phyloP scores from a whole-genome alignment of 2,113 vertebrate genomes.

The Gambusia affinis region DNA sequence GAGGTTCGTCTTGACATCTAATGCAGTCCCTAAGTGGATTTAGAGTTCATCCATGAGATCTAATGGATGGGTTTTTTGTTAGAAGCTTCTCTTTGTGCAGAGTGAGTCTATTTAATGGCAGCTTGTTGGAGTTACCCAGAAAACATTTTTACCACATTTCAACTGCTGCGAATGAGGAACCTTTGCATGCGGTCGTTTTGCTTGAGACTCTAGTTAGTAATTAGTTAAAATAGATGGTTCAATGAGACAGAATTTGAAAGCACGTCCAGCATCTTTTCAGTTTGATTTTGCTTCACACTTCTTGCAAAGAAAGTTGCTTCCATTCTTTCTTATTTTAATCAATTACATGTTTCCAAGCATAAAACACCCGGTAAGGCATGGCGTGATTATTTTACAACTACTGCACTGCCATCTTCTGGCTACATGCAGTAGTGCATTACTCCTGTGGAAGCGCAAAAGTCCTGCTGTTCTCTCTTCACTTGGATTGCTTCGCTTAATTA shows the following conservation, averaged over 20 bases:
- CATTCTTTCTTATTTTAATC: neutral
- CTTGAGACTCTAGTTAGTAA: neutral
- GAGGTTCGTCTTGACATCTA: slow-evolving; percentile 28
- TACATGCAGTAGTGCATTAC: neutral
- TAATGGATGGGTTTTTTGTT: slow-evolving; percentile 14
- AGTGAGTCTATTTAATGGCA: neutral
- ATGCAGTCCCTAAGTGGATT: slow-evolving; percentile 26
- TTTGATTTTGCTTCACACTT: neutral
- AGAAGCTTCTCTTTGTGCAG: slow-evolving; percentile 13
- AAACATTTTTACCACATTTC: neutral
- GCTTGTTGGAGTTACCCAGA: neutral
- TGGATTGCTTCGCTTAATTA: no score
- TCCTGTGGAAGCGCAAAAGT: neutral
- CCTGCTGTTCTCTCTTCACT: neutral
- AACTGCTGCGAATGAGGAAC: no score
- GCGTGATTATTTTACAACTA: neutral
- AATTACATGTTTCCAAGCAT: neutral
- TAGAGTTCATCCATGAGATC: slow-evolving; percentile 17
- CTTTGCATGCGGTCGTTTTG: no score
- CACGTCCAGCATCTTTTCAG: neutral
- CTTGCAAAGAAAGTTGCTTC: neutral
- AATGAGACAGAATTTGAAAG: neutral
- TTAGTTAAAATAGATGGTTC: neutral
- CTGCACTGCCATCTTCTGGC: neutral
- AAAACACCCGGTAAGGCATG: neutral